These are phyloP conservation scores for Tarsius wallacei DNA, from an alignment of 2,797 vertebrate species.

Conservation along the genomic window DNA sequence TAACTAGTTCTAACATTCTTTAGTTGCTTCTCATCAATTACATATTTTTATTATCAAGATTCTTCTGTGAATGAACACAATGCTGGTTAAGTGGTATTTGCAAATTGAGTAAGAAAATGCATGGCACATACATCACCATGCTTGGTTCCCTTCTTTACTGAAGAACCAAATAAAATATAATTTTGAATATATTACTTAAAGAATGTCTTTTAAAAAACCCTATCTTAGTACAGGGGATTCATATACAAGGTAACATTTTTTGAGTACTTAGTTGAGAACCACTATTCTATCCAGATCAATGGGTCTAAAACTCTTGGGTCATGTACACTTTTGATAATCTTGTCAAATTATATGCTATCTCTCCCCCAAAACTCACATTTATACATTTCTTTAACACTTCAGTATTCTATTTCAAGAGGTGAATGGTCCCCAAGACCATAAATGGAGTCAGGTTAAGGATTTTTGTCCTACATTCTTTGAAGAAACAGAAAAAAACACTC, in stretches of 20 bases:
- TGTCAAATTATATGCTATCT: neutral
- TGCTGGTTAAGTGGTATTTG: neutral
- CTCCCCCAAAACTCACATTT: neutral
- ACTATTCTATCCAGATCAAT: neutral
- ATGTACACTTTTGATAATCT: neutral
- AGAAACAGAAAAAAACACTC: neutral
- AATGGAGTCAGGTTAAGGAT: neutral
- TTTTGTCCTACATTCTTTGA: neutral
- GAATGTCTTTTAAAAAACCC: neutral
- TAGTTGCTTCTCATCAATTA: neutral
- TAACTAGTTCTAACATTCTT: neutral
- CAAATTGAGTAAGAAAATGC: neutral
- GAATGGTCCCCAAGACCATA: neutral
- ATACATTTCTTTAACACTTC: neutral
- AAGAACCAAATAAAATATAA: neutral
- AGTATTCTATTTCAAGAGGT: neutral
- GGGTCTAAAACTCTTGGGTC: neutral
- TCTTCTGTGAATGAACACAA: neutral
- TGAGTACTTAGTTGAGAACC: neutral
- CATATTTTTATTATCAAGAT: neutral
- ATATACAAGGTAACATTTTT: neutral
- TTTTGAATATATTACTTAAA: neutral
- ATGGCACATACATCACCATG: neutral
- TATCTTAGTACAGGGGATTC: neutral
- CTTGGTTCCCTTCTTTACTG: neutral